Conservation (phyloP, 2,888 invertebrate genomes). For the Eristalinus sepulchralis region DNA sequence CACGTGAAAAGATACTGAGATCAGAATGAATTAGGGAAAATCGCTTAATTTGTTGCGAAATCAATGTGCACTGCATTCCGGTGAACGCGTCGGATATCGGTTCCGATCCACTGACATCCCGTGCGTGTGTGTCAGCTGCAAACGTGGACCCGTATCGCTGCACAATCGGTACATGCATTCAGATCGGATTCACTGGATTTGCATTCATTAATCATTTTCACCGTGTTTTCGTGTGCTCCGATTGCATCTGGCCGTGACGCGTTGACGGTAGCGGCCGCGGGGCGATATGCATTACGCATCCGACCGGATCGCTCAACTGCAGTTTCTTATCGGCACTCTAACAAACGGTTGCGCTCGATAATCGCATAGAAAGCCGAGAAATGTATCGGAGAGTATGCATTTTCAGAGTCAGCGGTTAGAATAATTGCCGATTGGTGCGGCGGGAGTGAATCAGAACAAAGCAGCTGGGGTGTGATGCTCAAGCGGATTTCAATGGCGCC, state of each 20-base stretch:
- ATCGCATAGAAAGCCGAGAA: slow-evolving; percentile 17
- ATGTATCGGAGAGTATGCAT: slow-evolving; percentile 34
- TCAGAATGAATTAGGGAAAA: not conserved
- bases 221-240: slow-evolving; percentile 30
- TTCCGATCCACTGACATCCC: not conserved
- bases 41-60: not conserved
- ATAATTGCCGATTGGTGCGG: slow-evolving; percentile 31
- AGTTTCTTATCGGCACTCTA: slow-evolving; percentile 5
- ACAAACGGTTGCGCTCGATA: slow-evolving; percentile 35
- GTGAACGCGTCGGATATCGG: not conserved
- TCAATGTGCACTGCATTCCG: not conserved
- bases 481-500: not conserved
- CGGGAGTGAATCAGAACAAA: not conserved
- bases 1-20: too few relatives aligned
- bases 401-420: slow-evolving; percentile 59
- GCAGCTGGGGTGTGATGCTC: not conserved
- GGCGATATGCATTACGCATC: not conserved
- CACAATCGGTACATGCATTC: not conserved
- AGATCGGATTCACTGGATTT: slow-evolving; percentile 5
- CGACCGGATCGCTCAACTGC: not conserved
- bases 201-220: slow-evolving; percentile 50
- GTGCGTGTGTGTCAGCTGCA: too few relatives aligned
- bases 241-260: slow-evolving; percentile 43
- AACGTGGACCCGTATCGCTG: not conserved
- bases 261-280: not conserved